A percentile compares a stretch with the other conserved stretches of the same genome.
These are phyloP conservation scores for Ochropleura plecta DNA, from an alignment of 2,888 invertebrate species.

Conservation along the genomic window DNA sequence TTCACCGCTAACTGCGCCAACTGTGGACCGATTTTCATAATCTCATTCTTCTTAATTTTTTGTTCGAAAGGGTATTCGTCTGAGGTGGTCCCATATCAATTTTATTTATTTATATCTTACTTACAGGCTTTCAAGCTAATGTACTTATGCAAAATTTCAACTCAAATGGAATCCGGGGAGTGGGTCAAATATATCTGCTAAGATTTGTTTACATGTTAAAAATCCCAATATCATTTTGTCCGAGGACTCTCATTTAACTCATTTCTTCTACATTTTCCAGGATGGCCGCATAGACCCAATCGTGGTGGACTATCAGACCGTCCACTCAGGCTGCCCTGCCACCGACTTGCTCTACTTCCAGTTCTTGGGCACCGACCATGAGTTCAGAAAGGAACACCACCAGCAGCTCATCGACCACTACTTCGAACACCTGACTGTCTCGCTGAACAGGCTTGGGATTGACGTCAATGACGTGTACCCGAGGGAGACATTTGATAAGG, in stretches of 20 bases:
- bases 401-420: conserved; percentile 71
- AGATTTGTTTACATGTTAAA: background rate
- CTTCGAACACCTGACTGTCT: conserved; percentile 66
- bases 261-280: conserved; percentile 53
- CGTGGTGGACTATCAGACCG: conserved; percentile 76
- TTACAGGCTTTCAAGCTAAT: no score
- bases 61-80: no score
- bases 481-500: conserved; percentile 70
- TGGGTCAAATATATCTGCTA: no score
- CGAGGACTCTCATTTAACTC: background rate
- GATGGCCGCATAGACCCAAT: conserved; percentile 65
- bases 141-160: no score
- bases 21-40: no score
- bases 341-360: conserved; percentile 76
- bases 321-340: conserved; percentile 71
- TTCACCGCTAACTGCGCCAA: no score
- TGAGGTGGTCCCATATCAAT: no score
- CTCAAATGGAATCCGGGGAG: no score
- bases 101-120: no score
- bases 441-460: conserved; percentile 65
- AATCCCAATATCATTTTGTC: background rate
- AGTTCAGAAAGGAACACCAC: conserved; percentile 73
- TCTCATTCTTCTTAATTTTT: no score
- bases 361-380: conserved; percentile 74
- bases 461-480: conserved; percentile 72